Base-by-base conservation (phyloP, 1,140 invertebrate genomes). In the Apis florea region DNA sequence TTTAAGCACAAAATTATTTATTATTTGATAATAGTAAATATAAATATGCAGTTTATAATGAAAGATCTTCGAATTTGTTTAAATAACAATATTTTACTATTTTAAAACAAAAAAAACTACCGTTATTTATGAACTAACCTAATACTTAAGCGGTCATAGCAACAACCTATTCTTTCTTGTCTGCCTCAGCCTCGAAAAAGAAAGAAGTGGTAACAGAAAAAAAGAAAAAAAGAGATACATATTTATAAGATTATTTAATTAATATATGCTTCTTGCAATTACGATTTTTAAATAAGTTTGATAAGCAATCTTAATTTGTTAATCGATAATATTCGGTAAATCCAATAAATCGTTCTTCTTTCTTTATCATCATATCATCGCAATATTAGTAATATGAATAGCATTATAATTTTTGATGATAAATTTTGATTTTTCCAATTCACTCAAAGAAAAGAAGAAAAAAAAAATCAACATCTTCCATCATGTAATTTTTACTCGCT, bases 231-330 rank as follows among this genome's bases (percentile, higher is more conserved):
- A 59, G 49, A 59, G 49, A 58, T 17, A 49, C 10, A 11, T 10
- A 40, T 61, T 74, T 58, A 58, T 74, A 74, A 74, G 56, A 58
- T 74, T 74, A 74, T 47, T 61, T 12, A n/a, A 58, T 61, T 74
- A 74, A 61, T 61, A 58, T 58, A 40, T 31, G 51, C 58, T 61
- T 74, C n/a, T 74, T 12, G 24, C n/a, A 47, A 75, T 63, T 49
- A 19, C 59, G 12, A 53, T 49, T 75, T 74, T 74, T 58, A 17
- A 75, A 75, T 49, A 26, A 59, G 19, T 31, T 75, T 49, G 72
- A 73, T 73, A 61, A 73, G 58, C 71, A 9, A 17, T 61, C 58
- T 11, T 40, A 19, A 24, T 3, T 58, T 6, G 5, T 12, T 26
- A 17, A 71, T 71, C 69, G 53, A 51, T 51, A 12, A 68, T 21